These are phyloP conservation scores for Therioaphis trifolii DNA, from an alignment of 2,888 invertebrate species.

Conservation along the genomic window DNA sequence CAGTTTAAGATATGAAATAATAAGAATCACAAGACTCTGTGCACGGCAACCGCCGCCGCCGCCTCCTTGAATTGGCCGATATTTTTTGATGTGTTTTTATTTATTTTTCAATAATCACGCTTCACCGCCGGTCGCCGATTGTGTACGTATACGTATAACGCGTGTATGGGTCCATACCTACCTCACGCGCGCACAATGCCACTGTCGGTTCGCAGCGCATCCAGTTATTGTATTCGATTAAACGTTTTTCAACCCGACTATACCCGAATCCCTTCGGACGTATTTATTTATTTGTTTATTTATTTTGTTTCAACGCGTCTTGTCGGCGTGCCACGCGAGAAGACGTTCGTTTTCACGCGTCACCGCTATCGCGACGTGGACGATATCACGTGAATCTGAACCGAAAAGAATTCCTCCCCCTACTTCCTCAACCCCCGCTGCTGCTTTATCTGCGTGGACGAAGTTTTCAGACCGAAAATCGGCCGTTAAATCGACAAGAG, in stretches of 20 bases:
- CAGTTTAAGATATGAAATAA: slow-evolving; percentile 38
- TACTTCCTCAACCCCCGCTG: too few species aligned
- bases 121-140: background rate
- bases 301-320: too few species aligned
- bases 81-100: background rate
- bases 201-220: background rate
- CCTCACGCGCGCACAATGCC: background rate
- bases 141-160: background rate
- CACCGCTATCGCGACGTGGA: too few species aligned
- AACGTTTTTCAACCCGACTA: background rate
- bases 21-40: slow-evolving; percentile 18
- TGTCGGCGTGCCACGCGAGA: too few species aligned
- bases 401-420: too few species aligned
- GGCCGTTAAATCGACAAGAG: too few species aligned
- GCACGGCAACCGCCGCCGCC: background rate
- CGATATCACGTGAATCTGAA: too few species aligned
- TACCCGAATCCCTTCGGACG: background rate
- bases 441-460: too few species aligned
- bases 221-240: too few species aligned
- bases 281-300: background rate
- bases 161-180: background rate
- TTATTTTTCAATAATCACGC: slow-evolving; percentile 30
- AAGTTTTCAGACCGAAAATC: too few species aligned
- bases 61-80: background rate
- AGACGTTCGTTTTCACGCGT: too few species aligned